These are phyloP conservation scores for Isotomurus palustris DNA, from an alignment of 2,888 invertebrate species.

Conservation along the genomic window DNA sequence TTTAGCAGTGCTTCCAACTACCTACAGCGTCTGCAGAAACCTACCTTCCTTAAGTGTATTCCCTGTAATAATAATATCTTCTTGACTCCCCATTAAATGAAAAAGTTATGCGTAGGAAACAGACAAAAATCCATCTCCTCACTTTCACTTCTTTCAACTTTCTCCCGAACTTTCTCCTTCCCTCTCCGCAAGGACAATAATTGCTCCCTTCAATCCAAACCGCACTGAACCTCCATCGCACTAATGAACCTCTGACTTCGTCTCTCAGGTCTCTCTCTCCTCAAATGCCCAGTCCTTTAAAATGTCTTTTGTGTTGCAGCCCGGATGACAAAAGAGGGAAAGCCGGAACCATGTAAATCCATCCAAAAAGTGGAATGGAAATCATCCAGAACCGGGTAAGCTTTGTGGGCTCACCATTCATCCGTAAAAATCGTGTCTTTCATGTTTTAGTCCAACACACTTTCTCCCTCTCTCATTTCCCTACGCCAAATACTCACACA, in stretches of 20 bases:
- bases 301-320: constrained; percentile 58
- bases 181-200: neutral
- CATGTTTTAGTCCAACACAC: no score
- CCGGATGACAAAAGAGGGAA: constrained; percentile 86
- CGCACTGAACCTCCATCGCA: neutral
- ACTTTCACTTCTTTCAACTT: neutral
- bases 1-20: neutral
- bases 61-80: no score
- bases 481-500: no score
- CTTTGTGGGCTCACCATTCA: neutral
- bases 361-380: constrained; percentile 96
- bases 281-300: no score
- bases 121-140: neutral
- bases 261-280: no score
- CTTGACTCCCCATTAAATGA: neutral
- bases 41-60: no score
- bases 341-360: constrained; percentile 86
- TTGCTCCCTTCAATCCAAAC: neutral
- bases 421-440: no score
- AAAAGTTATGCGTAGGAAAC: neutral
- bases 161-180: neutral
- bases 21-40: neutral
- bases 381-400: constrained; percentile 75
- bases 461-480: no score
- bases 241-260: no score